Base-by-base conservation (phyloP, 2,888 invertebrate species). In the Habrosyne pyritoides region DNA sequence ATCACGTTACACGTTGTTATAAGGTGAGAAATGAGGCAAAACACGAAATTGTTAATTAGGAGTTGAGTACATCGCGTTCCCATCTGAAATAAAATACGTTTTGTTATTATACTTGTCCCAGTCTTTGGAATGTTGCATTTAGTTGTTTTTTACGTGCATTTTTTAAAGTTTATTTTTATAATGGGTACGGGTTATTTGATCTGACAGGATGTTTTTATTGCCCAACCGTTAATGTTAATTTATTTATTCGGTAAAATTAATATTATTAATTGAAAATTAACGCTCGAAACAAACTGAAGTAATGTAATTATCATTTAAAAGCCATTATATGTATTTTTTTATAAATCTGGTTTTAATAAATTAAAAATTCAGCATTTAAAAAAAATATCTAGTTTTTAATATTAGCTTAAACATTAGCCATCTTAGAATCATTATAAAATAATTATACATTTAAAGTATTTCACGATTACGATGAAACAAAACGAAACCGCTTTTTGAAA, bases 31-130 rank as follows among this genome's bases (percentile, higher is more conserved):
- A 76, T 77, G 79, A 75, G 78, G 79, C 69, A 76, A 79, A 81
- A 79, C 77, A 72, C 65, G 73, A 77, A 80, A 80, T 81, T 83
- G 77, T 83, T 88, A 87, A 87, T 88, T 88, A 83, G 75, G 67
- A 71, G 66, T 54, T 61, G 18, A 42, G 8, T 68, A 69, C 68
- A 66, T 70, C 65, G 63, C 71, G 67, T 76, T 76, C 73, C 68
- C 66, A 71, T 73, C 51, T 67, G 71, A 63, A 73, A 73, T 72
- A 73, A 79, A 78, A 77, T 73, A 69, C 68, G 74, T 80, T 80
- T 76, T 78, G 71, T 76, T 76, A 73, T 77, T 69, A 66, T 68
- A 64, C 61, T 66, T 61, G 69, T 64, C 63, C 64, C 63, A 57
- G 61, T 58, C 60, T 74, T 71, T 63, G 66, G 71, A 55, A 57